Base-by-base conservation (phyloP, 2,888 invertebrate species). In the Auanema sp. region DNA sequence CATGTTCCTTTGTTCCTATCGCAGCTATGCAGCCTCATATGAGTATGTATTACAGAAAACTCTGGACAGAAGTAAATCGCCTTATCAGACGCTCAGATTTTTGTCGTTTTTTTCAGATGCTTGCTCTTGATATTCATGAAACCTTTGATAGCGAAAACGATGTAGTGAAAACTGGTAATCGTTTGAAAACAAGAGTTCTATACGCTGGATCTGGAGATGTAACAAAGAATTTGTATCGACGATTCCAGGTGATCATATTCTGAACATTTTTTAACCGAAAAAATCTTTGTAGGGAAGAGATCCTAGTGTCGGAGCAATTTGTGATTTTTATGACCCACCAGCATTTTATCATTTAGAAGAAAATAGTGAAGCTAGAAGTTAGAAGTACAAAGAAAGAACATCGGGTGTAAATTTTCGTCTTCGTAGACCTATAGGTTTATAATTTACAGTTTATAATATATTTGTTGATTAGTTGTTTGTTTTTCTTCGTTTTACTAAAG, bases 1-100 rank as follows among this genome's bases (percentile, higher is more conserved):
- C 92, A 0, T 91, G 92, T 77, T 91, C 92, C 0, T 91, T 94
- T 84, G 88, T 89, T 0, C 89, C 90, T 69, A 91, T 95, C 65
- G 90, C 95, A 80, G 89, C 89, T 8, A 69, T 76, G 43, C 79
- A 74, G 91, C 91, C 66, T 21, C 75, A 76, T 64, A 74, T 78
- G 76, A 60, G 68, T 41, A 78, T 81, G 79, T 81, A 81, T 65
- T 82, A 82, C 63, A 56, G 81, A 3, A 83, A 82, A 61, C 59
- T 82, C 50, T 78, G 78, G 78, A 66, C 71, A 10, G 78, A 78
- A 68, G 72, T 78, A 66, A 23, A 47, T 5, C 3, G 4, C 10
- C 4, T 5, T 16, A 3, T 21, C 47, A 47, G 47, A 21, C 47
- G 8, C 47, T 21, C 10, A 18, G 11, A 12, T 43, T 43, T 12